phyloP scores from a whole-genome alignment of 92 coral and sea anemone species.

The Phenganax subtilis region DNA sequence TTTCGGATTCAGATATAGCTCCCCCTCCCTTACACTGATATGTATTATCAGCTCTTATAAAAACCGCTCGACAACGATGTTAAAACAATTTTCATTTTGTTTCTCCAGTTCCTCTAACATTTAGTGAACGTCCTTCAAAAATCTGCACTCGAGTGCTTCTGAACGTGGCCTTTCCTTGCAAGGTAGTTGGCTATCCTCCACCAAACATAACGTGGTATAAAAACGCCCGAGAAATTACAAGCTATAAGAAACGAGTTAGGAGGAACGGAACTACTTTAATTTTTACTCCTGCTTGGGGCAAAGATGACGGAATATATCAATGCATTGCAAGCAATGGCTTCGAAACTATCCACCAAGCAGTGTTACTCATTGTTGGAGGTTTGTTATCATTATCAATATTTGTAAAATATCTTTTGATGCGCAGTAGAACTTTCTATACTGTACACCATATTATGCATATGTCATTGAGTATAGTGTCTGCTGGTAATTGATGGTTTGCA shows the following conservation, averaged over 20 bases:
- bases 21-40: no score
- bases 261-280: slow-evolving; percentile 49
- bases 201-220: slow-evolving; percentile 89
- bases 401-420: neutral
- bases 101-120: slow-evolving; percentile 65
- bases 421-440: neutral
- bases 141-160: slow-evolving; percentile 44
- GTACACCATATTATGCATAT: neutral
- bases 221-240: slow-evolving; percentile 54
- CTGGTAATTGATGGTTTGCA: neutral
- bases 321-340: slow-evolving; percentile 88
- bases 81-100: neutral
- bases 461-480: neutral
- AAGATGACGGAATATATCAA: slow-evolving; percentile 80
- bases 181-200: slow-evolving; percentile 70
- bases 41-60: no score
- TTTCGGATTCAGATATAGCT: neutral
- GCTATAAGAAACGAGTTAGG: slow-evolving; percentile 52
- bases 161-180: slow-evolving; percentile 60
- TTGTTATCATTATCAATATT: slow-evolving; percentile 8
- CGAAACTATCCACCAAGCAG: slow-evolving; percentile 73
- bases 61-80: neutral
- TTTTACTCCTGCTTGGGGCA: slow-evolving; percentile 56
- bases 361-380: slow-evolving; percentile 73
- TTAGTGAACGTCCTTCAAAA: slow-evolving; percentile 60